Evolutionary conservation across 2,888 invertebrate species (phyloP).

Genomic region (Asteroscopus sphinx): DNA sequence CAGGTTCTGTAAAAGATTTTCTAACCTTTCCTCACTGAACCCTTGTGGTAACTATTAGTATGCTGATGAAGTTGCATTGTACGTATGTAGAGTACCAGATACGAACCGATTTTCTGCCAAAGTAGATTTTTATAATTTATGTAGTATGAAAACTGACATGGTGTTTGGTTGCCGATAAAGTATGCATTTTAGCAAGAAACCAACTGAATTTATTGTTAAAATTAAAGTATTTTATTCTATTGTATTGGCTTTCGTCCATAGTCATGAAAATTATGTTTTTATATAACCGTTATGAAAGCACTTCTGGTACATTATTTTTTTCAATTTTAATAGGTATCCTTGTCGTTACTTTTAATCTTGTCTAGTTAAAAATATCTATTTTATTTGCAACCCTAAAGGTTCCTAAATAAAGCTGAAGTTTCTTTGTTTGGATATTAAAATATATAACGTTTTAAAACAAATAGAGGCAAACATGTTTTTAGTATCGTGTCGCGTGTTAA

Average conservation of each 20-base stretch:
- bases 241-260: not conserved
- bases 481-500: conserved; percentile 48
- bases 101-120: too few relatives aligned
- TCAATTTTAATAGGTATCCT: conserved; percentile 36
- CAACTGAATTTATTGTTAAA: too few relatives aligned
- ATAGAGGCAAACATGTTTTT: conserved; percentile 47
- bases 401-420: conserved; percentile 1
- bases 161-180: too few relatives aligned
- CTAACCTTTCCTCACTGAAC: too few relatives aligned
- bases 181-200: too few relatives aligned
- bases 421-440: not conserved
- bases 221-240: not conserved
- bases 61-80: too few relatives aligned
- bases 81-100: too few relatives aligned
- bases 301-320: conserved; percentile 28
- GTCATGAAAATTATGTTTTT: too few relatives aligned
- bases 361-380: conserved; percentile 20
- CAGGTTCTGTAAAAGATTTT: too few relatives aligned
- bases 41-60: too few relatives aligned
- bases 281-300: conserved; percentile 11
- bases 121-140: too few relatives aligned
- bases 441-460: conserved; percentile 23
- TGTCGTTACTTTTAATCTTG: conserved; percentile 43
- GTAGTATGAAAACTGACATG: too few relatives aligned
- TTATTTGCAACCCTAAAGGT: conserved; percentile 3